Conservation (phyloP, 1,140 invertebrate genomes). For the Drosophila miranda region DNA sequence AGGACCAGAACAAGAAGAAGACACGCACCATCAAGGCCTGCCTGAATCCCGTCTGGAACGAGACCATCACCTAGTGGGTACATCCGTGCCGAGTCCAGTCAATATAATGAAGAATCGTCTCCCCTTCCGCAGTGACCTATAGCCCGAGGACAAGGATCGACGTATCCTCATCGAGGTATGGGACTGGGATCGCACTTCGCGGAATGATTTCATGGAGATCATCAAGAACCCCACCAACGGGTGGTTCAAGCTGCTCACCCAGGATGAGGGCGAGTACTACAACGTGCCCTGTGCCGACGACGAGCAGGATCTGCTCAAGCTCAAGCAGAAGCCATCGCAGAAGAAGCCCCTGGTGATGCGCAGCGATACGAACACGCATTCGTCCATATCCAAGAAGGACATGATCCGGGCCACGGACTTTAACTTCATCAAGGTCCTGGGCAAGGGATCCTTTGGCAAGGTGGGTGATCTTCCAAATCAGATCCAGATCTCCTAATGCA, state of each 20-base stretch:
- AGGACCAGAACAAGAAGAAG: constrained; percentile 96
- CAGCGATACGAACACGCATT: constrained; percentile 92
- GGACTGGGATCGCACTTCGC: constrained; percentile 99
- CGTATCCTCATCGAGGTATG: constrained; percentile 97
- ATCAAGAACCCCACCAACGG: constrained; percentile 96
- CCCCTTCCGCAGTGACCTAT: constrained; percentile 89
- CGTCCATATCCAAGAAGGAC: constrained; percentile 94
- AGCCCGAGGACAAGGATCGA: constrained; percentile 98
- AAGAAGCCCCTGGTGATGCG: constrained; percentile 86
- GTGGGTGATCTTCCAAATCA: constrained; percentile 86
- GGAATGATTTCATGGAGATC: constrained; percentile 99
- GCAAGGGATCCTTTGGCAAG: constrained; percentile 99
- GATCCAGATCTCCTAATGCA: no score
- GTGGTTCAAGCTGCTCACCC: constrained; percentile 98
- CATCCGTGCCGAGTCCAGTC: background rate
- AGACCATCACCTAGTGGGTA: constrained; percentile 95
- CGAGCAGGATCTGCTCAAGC: constrained; percentile 93
- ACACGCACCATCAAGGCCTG: constrained; percentile 97
- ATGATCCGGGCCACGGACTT: constrained; percentile 97
- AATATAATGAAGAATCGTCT: background rate
- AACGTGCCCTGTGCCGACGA: constrained; percentile 98
- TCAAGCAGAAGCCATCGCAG: constrained; percentile 91
- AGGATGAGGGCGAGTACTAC: constrained; percentile 99
- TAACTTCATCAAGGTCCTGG: constrained; percentile 98
- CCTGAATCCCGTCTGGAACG: constrained; percentile 98